phyloP scores from a whole-genome alignment of 2,113 vertebrate species.

The Clarias magur region DNA sequence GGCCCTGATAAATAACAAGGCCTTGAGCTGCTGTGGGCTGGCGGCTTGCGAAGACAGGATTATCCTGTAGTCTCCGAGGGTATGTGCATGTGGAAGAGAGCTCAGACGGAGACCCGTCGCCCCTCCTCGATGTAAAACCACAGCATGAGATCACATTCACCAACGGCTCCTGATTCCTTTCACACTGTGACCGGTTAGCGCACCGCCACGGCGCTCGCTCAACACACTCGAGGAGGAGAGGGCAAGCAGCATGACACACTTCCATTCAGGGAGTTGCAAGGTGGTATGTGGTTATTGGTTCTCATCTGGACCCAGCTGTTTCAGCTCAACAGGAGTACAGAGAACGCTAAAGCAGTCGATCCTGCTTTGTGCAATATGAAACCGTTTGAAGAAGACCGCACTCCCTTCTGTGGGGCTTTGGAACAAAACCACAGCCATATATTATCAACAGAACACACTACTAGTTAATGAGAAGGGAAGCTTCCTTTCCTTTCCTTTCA shows the following conservation, averaged over 20 bases:
- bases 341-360: neutral
- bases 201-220: conserved; percentile 31
- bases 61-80: conserved; percentile 26
- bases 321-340: conserved; percentile 13
- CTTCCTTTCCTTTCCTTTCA: conserved; percentile 13
- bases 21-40: conserved; percentile 33
- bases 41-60: conserved; percentile 33
- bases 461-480: conserved; percentile 32
- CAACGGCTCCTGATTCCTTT: conserved; percentile 53
- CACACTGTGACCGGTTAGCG: conserved; percentile 51
- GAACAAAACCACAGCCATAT: conserved; percentile 18
- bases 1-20: conserved; percentile 45
- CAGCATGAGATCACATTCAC: conserved; percentile 64
- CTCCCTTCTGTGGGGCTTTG: neutral
- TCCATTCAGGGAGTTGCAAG: conserved; percentile 12
- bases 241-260: neutral
- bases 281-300: conserved; percentile 26
- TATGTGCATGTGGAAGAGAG: conserved; percentile 27
- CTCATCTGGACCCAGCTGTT: conserved; percentile 38
- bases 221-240: conserved; percentile 3
- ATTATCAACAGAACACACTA: conserved; percentile 31
- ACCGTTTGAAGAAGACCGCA: conserved; percentile 19
- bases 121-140: conserved; percentile 50
- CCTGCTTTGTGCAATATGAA: conserved; percentile 26
- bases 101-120: conserved; percentile 46